Percentiles rank a stretch among this genome's conserved stretches.
Conservation (phyloP, 1,140 invertebrate species). For the Drosophila ogumai region DNA sequence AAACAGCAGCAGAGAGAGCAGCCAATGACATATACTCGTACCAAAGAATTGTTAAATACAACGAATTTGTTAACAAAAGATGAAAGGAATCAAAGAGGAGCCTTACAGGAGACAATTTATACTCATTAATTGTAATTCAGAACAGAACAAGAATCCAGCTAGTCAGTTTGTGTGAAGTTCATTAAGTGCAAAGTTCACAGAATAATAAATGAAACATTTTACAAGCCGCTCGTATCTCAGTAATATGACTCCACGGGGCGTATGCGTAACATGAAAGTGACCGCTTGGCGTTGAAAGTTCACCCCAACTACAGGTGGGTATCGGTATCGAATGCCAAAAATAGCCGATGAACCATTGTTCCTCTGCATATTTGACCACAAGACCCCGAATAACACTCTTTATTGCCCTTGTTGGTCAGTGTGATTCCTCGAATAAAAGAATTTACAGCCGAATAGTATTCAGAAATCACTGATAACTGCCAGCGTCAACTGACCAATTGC, state of each 20-base stretch:
- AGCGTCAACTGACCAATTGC: slow-evolving; percentile 59
- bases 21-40: slow-evolving; percentile 56
- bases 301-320: slow-evolving; percentile 9
- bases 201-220: slow-evolving; percentile 57
- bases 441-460: slow-evolving; percentile 48
- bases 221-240: slow-evolving; percentile 31
- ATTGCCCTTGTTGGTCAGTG: slow-evolving; percentile 48
- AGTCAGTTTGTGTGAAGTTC: slow-evolving; percentile 71
- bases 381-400: slow-evolving; percentile 13
- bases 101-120: slow-evolving; percentile 62
- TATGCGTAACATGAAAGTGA: slow-evolving; percentile 55
- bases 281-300: slow-evolving; percentile 42
- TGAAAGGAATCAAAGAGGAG: slow-evolving; percentile 23
- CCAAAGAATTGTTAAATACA: slow-evolving; percentile 63
- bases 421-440: slow-evolving; percentile 54
- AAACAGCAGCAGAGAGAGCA: background rate
- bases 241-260: slow-evolving; percentile 12
- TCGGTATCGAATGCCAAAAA: slow-evolving; percentile 38
- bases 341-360: slow-evolving; percentile 47
- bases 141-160: slow-evolving; percentile 48
- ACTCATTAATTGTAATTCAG: slow-evolving; percentile 70
- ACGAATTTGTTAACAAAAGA: slow-evolving; percentile 52
- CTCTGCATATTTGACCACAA: slow-evolving; percentile 36
- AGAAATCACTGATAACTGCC: slow-evolving; percentile 61
- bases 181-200: slow-evolving; percentile 54